Evolutionary conservation across 2,113 vertebrate genomes (phyloP).

Genomic region (Pterocles gutturalis): DNA sequence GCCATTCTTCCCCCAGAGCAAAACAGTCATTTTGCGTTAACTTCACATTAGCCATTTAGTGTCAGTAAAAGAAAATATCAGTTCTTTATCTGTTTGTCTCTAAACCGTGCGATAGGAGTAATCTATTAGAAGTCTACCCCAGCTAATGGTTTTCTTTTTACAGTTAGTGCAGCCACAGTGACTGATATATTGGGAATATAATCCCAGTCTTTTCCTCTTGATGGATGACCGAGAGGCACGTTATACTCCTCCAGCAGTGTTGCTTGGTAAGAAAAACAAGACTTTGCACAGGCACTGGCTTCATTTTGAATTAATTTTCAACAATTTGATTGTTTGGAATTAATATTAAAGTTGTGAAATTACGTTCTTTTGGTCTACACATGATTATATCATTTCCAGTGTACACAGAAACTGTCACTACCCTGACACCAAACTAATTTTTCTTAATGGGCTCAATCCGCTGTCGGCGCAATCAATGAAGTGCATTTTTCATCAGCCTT

Average conservation of each 20-base stretch:
- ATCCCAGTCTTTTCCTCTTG: background rate
- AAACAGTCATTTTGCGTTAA: conserved; percentile 36
- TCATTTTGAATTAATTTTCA: background rate
- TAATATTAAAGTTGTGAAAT: background rate
- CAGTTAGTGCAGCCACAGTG: background rate
- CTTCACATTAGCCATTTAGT: conserved; percentile 43
- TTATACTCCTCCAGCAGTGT: background rate
- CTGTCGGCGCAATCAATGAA: conserved; percentile 28
- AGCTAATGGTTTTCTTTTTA: background rate
- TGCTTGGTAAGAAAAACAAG: background rate
- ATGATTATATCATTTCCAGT: background rate
- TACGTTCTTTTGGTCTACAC: background rate
- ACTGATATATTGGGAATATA: background rate
- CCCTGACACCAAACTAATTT: background rate
- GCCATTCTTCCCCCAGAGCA: background rate
- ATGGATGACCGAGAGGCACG: background rate
- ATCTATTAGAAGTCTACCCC: background rate
- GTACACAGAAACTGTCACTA: background rate
- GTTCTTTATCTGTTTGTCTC: background rate
- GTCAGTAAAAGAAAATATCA: conserved; percentile 2
- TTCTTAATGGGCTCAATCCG: conserved; percentile 15
- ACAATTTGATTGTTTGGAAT: background rate
- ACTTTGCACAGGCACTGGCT: background rate
- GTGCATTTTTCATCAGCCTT: conserved; percentile 40
- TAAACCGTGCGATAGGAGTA: background rate